Conservation (phyloP, 2,888 invertebrate species). For the Clistopyga incitator region DNA sequence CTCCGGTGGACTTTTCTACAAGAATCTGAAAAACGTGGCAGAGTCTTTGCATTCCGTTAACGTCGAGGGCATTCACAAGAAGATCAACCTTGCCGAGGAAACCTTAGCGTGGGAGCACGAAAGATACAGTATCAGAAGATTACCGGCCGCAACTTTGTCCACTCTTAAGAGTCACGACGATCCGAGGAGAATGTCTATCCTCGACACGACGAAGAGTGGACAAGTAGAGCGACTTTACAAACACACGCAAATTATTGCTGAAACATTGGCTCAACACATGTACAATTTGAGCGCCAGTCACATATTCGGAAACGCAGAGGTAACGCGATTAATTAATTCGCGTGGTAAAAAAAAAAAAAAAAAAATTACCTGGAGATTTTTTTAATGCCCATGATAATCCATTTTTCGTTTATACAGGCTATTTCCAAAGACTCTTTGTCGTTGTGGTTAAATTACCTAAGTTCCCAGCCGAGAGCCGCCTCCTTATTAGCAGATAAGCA, state of each 20-base stretch:
- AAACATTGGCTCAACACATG: slow-evolving; percentile 93
- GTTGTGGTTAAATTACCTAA: slow-evolving; percentile 91
- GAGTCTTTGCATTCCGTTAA: slow-evolving; percentile 83
- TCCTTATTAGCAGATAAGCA: slow-evolving; percentile 89
- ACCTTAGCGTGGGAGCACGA: slow-evolving; percentile 98
- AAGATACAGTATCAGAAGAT: slow-evolving; percentile 95
- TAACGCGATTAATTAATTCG: slow-evolving; percentile 83
- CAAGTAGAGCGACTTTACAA: slow-evolving; percentile 86
- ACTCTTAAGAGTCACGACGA: slow-evolving; percentile 90
- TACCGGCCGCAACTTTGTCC: slow-evolving; percentile 97
- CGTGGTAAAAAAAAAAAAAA: no score
- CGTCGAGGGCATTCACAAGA: slow-evolving; percentile 94
- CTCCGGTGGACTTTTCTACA: slow-evolving; percentile 88
- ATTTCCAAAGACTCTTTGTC: slow-evolving; percentile 90
- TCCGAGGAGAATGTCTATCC: slow-evolving; percentile 87
- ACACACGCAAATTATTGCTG: slow-evolving; percentile 92
- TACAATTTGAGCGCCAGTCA: slow-evolving; percentile 89
- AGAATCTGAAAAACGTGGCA: slow-evolving; percentile 87
- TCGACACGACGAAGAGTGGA: slow-evolving; percentile 87
- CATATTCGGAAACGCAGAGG: slow-evolving; percentile 91
- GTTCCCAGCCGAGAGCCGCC: slow-evolving; percentile 90
- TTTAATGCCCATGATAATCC: slow-evolving; percentile 23
- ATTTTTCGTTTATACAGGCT: slow-evolving; percentile 88
- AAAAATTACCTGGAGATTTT: no score
- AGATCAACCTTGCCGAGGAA: slow-evolving; percentile 97